phyloP scores from a whole-genome alignment of 1,140 invertebrate genomes.

The Listronotus oregonensis region DNA sequence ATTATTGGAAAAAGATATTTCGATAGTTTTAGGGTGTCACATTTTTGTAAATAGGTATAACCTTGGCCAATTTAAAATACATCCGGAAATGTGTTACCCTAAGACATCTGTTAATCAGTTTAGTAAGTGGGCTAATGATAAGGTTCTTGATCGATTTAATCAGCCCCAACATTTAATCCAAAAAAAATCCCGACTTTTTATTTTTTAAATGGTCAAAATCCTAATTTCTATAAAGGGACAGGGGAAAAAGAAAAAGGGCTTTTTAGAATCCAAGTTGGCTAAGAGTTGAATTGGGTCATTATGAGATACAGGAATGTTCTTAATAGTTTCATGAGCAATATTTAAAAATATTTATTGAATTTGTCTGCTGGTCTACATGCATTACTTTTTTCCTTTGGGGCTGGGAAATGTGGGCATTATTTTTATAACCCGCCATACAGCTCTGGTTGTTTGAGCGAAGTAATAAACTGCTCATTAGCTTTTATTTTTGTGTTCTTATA shows the following conservation, averaged over 20 bases:
- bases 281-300: too few species aligned
- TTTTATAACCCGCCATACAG: too few species aligned
- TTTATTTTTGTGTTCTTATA: too few species aligned
- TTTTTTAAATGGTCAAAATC: not conserved
- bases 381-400: too few species aligned
- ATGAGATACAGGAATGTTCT: too few species aligned
- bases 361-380: too few species aligned
- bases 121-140: not conserved
- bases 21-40: not conserved
- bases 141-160: conserved; percentile 3
- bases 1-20: not conserved
- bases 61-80: conserved; percentile 2
- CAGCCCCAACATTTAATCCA: not conserved
- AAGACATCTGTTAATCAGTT: conserved; percentile 1
- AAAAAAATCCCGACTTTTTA: conserved; percentile 1
- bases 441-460: too few species aligned
- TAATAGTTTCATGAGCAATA: too few species aligned
- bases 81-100: not conserved
- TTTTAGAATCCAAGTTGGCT: too few species aligned
- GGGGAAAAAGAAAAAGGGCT: not conserved
- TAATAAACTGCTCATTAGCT: too few species aligned
- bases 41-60: not conserved
- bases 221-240: not conserved
- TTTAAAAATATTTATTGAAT: too few species aligned
- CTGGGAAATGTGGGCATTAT: too few species aligned